These are phyloP conservation scores for Drosophila lutescens DNA, from an alignment of 2,888 invertebrate species.

Conservation along the genomic window DNA sequence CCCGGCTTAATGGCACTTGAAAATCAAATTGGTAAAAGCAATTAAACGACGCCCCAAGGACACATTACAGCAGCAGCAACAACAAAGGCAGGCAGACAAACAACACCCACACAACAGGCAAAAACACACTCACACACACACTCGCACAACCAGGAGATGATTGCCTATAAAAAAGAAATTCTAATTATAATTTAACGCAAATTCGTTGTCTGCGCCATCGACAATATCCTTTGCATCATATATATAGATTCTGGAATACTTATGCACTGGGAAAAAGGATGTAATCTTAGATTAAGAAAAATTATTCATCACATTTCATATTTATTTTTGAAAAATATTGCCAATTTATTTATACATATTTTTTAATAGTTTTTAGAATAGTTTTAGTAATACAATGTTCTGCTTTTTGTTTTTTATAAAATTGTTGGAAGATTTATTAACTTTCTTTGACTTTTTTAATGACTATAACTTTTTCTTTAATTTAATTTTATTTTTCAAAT, in stretches of 20 bases:
- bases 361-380: too few relatives aligned
- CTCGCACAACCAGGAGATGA: constrained; percentile 54
- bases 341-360: too few relatives aligned
- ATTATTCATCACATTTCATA: too few relatives aligned
- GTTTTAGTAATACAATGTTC: too few relatives aligned
- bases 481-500: neutral
- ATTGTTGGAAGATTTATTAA: too few relatives aligned
- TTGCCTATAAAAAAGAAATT: constrained; percentile 81
- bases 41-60: constrained; percentile 85
- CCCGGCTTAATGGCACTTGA: constrained; percentile 83
- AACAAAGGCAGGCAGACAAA: constrained; percentile 34
- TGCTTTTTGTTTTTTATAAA: too few relatives aligned
- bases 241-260: constrained; percentile 7
- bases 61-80: constrained; percentile 81
- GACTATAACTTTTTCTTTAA: neutral
- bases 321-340: too few relatives aligned
- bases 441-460: neutral
- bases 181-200: constrained; percentile 81
- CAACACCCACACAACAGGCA: constrained; percentile 36
- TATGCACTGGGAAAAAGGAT: constrained; percentile 4
- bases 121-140: constrained; percentile 35
- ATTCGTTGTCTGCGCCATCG: constrained; percentile 65
- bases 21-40: constrained; percentile 84
- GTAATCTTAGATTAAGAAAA: neutral
- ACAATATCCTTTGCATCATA: constrained; percentile 43